phyloP scores from a whole-genome alignment of 2,113 vertebrate genomes.

The Heloderma charlesbogerti region DNA sequence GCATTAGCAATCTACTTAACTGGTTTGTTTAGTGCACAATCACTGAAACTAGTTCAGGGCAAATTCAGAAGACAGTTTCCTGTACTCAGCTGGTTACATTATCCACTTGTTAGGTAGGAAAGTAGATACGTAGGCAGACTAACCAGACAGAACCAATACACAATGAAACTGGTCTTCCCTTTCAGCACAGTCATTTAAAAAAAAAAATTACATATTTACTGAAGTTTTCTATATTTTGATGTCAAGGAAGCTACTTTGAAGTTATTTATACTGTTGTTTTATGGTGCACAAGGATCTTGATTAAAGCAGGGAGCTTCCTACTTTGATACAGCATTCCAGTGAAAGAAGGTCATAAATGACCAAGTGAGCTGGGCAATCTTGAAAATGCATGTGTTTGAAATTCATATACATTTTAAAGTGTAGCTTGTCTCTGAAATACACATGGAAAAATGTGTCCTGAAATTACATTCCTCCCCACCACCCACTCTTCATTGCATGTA shows the following conservation, averaged over 20 bases:
- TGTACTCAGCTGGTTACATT: not conserved
- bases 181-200: not conserved
- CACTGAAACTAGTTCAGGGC: not conserved
- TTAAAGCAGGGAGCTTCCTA: not conserved
- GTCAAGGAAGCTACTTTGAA: not conserved
- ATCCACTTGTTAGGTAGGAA: not conserved
- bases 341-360: not conserved
- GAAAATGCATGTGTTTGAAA: too few species aligned
- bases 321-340: constrained; percentile 1
- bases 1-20: too few species aligned
- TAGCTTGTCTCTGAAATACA: too few species aligned
- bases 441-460: too few species aligned
- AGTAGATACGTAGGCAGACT: too few species aligned
- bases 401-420: too few species aligned
- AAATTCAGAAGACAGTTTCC: not conserved
- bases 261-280: not conserved
- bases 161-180: not conserved
- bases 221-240: not conserved
- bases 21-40: too few species aligned
- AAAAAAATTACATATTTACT: constrained; percentile 1
- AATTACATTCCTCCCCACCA: too few species aligned
- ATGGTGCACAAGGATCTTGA: not conserved
- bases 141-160: not conserved
- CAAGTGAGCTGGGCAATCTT: not conserved
- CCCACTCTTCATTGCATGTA: too few species aligned